A percentile compares a stretch with the other conserved stretches of the same genome.
These are phyloP conservation scores for Sciurus carolinensis DNA, from an alignment of 2,797 vertebrate species.

Conservation along the genomic window DNA sequence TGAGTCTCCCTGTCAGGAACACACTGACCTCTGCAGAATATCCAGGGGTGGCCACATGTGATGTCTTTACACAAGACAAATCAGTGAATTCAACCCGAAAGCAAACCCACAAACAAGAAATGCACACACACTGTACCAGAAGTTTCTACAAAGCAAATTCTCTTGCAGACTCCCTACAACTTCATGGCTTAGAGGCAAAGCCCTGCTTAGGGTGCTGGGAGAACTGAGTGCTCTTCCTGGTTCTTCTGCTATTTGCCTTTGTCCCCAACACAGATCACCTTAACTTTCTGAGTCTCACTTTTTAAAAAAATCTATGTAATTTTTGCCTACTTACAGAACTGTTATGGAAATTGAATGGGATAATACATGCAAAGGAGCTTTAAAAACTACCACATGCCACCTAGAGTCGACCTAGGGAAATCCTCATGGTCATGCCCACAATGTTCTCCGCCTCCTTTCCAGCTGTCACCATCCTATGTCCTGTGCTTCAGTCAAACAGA, in stretches of 20 bases:
- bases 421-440: accelerated
- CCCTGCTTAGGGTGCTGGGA: not conserved
- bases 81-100: not conserved
- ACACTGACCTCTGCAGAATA: not conserved
- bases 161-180: not conserved
- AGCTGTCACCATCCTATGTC: not conserved
- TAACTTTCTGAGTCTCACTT: not conserved
- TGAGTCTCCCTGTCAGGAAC: not conserved
- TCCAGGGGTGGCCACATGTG: accelerated
- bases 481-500: not conserved
- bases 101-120: not conserved
- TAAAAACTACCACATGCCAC: not conserved
- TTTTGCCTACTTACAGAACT: not conserved
- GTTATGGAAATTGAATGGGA: not conserved
- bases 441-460: not conserved
- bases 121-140: accelerated
- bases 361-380: not conserved
- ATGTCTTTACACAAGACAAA: not conserved
- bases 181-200: not conserved
- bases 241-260: not conserved
- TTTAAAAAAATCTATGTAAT: not conserved
- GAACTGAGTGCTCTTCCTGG: not conserved
- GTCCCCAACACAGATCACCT: not conserved
- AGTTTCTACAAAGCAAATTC: not conserved
- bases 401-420: not conserved